A percentile compares a stretch with the other conserved stretches of the same genome.
phyloP scores from a whole-genome alignment of 2,888 invertebrate genomes.

The Troglohyphantes excavatus region DNA sequence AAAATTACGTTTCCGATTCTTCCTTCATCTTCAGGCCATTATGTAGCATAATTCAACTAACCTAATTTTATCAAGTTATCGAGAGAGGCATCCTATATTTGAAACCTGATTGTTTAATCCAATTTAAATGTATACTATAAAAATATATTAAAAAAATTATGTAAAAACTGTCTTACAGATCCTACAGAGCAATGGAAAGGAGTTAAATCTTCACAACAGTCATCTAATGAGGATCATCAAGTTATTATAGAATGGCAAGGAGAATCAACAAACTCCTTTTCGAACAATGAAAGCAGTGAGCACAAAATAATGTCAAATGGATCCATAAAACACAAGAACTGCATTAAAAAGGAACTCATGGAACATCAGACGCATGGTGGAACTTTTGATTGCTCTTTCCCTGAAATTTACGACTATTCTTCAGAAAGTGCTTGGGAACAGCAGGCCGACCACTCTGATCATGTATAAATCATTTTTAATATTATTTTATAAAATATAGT shows the following conservation, averaged over 20 bases:
- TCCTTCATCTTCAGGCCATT: too few species aligned
- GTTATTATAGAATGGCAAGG: not conserved
- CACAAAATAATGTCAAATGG: not conserved
- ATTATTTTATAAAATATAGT: not conserved
- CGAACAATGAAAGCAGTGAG: not conserved
- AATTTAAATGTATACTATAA: too few species aligned
- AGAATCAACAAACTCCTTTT: not conserved
- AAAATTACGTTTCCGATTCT: too few species aligned
- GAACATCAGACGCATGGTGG: not conserved
- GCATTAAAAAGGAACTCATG: slow-evolving; percentile 21
- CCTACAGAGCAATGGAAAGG: not conserved
- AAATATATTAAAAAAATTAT: too few species aligned
- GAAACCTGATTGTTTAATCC: too few species aligned
- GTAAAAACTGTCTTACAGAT: slow-evolving; percentile 1
- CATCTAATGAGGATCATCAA: not conserved
- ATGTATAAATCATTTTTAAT: not conserved
- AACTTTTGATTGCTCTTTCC: not conserved
- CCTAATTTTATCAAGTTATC: too few species aligned
- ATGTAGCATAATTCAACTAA: too few species aligned
- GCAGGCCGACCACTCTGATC: slow-evolving; percentile 20
- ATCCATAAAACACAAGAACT: not conserved
- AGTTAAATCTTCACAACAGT: not conserved
- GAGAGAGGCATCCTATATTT: too few species aligned
- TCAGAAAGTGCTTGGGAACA: slow-evolving; percentile 37
- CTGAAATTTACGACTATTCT: slow-evolving; percentile 55